Evolutionary conservation across 2,888 invertebrate genomes (phyloP), one percentile per base, ranked within the genome.

Genomic region (Catocala sponsa): DNA sequence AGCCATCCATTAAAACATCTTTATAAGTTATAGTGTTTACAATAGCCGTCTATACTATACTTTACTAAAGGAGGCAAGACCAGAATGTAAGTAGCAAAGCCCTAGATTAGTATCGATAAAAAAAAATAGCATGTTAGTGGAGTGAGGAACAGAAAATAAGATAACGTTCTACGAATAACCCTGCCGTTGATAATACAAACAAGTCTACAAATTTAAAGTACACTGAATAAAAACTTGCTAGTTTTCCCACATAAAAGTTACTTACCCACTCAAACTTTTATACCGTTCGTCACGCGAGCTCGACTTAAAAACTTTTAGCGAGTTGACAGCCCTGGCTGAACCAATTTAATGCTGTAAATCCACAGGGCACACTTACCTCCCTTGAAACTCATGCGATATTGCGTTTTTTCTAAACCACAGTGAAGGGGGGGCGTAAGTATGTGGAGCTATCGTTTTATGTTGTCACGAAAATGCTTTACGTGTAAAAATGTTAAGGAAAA

Each of bases 341-440:
- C 88, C 91, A 92, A 91, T 94, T 91, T 92, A 90, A 92, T 88
- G 86, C 87, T 89, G 91, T 88, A 92, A 93, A 92, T 93, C 94
- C 92, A 90, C 86, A 82, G 93, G 91, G 92, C 85, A 91, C 88
- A 92, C 91, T 92, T 90, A 90, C 89, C 83, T 91, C 91, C 92
- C 90, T 90, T 84, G 83, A 83, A 89, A 89, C 88, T 90, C 91
- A 91, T 92, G 91, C 91, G 85, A 92, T 94, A 94, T 94, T 94
- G 91, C 93, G 90, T 92, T 93, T 93, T 90, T 90, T 77, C 83
- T 85, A 80, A 88, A 90, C 91, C 90, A 79, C 91, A 90, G 76
- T 80, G 79, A 83, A 83, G 86, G 87, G 86, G 35, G 35, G 80
- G 79, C 71, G 73, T 75, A 72, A 75, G 80, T 77, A 74, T 74